Conservation (phyloP, 2,797 vertebrate genomes). For the Bovichtus diacanthus region DNA sequence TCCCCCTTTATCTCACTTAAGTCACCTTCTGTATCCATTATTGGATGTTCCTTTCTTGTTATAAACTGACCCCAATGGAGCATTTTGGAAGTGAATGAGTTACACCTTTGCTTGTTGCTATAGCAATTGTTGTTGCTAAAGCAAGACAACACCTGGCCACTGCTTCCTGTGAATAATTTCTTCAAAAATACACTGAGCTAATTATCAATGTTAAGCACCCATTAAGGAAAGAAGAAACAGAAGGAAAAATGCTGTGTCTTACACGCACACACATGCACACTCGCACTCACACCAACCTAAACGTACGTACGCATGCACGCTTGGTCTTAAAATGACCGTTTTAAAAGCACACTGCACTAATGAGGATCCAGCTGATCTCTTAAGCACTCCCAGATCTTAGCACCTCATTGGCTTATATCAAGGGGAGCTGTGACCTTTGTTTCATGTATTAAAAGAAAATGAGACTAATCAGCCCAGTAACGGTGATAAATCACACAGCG, state of each 20-base stretch:
- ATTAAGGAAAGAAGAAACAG: constrained; percentile 31
- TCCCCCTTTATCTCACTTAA: not conserved
- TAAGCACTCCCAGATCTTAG: constrained; percentile 72
- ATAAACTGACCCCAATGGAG: not conserved
- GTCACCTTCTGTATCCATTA: not conserved
- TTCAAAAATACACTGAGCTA: constrained; percentile 21
- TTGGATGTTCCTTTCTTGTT: not conserved
- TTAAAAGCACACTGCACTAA: constrained; percentile 62
- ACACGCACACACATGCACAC: not conserved
- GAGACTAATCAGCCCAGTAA: constrained; percentile 77
- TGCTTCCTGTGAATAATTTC: constrained; percentile 36
- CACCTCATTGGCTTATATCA: constrained; percentile 78
- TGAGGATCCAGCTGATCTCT: constrained; percentile 74
- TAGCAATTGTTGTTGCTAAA: constrained; percentile 44
- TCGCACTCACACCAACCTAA: not conserved
- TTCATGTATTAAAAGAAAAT: constrained; percentile 79
- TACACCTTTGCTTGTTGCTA: constrained; percentile 21
- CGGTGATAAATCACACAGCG: constrained; percentile 75
- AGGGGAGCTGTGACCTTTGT: constrained; percentile 79
- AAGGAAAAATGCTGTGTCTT: not conserved
- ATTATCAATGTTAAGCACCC: constrained; percentile 49
- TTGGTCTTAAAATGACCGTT: constrained; percentile 57
- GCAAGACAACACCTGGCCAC: constrained; percentile 12
- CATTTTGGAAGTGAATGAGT: not conserved
- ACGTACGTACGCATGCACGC: not conserved